Base-by-base conservation (phyloP, 2,113 vertebrate species). In the Ramphastos sulfuratus region DNA sequence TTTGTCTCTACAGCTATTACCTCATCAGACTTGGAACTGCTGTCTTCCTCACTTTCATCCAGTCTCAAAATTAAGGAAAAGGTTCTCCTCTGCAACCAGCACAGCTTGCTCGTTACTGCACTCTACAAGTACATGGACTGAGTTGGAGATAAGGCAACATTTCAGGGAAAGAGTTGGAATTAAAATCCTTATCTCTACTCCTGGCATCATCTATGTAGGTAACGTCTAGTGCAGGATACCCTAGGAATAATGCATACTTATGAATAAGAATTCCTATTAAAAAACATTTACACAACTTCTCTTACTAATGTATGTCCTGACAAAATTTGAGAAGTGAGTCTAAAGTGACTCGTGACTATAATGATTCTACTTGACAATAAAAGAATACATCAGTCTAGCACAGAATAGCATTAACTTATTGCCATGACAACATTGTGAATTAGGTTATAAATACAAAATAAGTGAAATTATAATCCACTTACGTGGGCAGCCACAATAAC, bases 1-100 rank as follows among this genome's bases (percentile, higher is more conserved):
- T 94, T 77, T 89, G 24, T 77, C 48, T 93, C 87, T 75, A 52
- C 75, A 94, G 87, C 86, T 92, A 37, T 95, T 92, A 87, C 71
- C 59, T 91, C 48, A 91, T 91, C 48, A 91, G 52, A 89, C 27
- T 82, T 24, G 28, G 37, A 91, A 86, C 4, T 91, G 54, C 70
- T 90, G 63, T 72, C 66, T 72, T 82, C 28, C 78, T 82, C 60
- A 78, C 52, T 87, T 92, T 89, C 42, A 84, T 77, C 74, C 66
- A 82, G 54, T 15, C 24, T 71, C 89, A 93, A 81, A 90, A 90
- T 90, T 84, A 94, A 54, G 42, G 73, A 74, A 90, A 87, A 88
- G 2, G n/a, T 70, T 93, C 56, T 92, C 82, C 58, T 93, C 87
- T 78, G 44, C 89, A 93, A 71, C 46, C 56, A 92, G 80, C 56